phyloP scores from a whole-genome alignment of 2,888 invertebrate genomes.

The Tenthredo livida region DNA sequence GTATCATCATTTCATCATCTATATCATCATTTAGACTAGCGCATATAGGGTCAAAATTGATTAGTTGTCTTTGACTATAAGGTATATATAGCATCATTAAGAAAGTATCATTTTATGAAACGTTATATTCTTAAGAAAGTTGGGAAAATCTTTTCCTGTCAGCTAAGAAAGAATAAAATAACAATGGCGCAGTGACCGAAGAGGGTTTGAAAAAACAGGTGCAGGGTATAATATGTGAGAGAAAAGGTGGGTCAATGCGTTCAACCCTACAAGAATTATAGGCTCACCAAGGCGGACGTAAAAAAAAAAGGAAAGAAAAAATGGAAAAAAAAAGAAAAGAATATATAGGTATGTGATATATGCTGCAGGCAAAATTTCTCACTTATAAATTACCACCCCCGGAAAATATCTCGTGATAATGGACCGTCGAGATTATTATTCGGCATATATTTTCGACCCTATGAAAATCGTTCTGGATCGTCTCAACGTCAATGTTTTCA shows the following conservation, averaged over 20 bases:
- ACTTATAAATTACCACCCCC: slow-evolving; percentile 31
- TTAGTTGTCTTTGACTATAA: neutral
- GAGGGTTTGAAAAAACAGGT: slow-evolving; percentile 31
- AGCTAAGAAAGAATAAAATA: neutral
- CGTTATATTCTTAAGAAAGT: neutral
- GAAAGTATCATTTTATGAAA: neutral
- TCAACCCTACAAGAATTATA: slow-evolving; percentile 39
- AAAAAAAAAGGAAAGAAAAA: slow-evolving; percentile 9
- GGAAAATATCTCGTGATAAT: neutral
- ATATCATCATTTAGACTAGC: neutral
- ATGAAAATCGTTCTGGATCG: neutral
- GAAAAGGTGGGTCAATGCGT: slow-evolving; percentile 16
- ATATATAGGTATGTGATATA: neutral
- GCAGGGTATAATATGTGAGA: neutral
- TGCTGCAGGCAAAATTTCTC: slow-evolving; percentile 37
- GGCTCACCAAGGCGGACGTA: neutral
- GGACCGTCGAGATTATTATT: neutral
- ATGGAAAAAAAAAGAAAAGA: neutral
- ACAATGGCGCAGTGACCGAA: slow-evolving; percentile 16
- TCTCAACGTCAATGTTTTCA: neutral
- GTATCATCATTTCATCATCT: too few relatives aligned
- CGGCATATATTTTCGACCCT: neutral
- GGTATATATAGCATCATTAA: neutral
- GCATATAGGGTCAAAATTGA: neutral
- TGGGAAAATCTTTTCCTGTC: neutral